phyloP scores from a whole-genome alignment of 2,797 vertebrate genomes.

The Coracias cyanogaster region DNA sequence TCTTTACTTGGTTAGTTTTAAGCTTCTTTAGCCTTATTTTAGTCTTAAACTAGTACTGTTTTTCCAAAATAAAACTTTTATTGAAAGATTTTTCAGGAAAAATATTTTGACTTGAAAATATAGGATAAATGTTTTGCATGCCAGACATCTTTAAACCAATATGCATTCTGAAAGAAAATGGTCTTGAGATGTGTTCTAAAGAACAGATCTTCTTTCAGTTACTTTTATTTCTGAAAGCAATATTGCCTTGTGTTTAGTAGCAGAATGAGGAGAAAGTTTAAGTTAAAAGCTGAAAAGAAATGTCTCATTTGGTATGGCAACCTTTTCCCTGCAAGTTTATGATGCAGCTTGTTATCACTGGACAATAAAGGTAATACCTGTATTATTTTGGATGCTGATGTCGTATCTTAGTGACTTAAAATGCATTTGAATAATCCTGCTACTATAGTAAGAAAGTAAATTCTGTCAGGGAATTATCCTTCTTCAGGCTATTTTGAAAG shows the following conservation, averaged over 20 bases:
- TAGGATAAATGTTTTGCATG: neutral
- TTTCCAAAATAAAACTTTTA: neutral
- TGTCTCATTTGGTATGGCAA: neutral
- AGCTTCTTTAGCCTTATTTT: neutral
- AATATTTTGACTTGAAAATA: neutral
- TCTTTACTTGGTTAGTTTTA: neutral
- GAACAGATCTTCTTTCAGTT: neutral
- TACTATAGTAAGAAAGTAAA: neutral
- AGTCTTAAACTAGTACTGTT: neutral
- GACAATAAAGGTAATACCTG: neutral
- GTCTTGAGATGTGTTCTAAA: neutral
- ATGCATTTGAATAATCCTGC: neutral
- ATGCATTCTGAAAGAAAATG: neutral
- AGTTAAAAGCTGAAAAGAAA: neutral
- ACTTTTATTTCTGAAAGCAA: neutral
- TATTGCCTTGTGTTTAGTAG: neutral
- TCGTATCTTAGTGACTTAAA: neutral
- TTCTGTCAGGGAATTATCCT: neutral
- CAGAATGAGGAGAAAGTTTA: neutral
- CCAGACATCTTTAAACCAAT: neutral
- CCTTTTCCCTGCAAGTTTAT: neutral
- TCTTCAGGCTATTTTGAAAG: neutral
- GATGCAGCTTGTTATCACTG: neutral
- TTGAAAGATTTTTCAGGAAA: neutral
- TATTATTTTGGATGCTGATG: neutral